Evolutionary conservation across 1,140 invertebrate genomes (phyloP), one percentile per base, ranked within the genome.

Genomic region (Trachelipus rathkii): DNA sequence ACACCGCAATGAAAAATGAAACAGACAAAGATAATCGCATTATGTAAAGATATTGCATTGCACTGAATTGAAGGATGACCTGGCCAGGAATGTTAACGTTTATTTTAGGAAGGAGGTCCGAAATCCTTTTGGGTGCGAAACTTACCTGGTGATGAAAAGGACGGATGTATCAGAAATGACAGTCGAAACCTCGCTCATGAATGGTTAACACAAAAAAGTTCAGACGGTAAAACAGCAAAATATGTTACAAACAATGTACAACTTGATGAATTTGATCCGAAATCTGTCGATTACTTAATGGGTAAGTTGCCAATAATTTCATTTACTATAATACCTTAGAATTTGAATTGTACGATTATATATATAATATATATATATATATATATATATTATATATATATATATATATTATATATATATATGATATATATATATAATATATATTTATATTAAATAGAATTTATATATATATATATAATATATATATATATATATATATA

Each of bases 241-340:
- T 90, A 79, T 89, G 92, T 84, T 84, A 92, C 67, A 88, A 90
- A 75, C 88, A 90, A 81, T 88, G 87, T 77, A 84, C 86, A 80
- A 70, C 81, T 84, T 19, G 46, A 43, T 23, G 50, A 81, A 3
- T 68, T 80, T 72, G 83, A 91, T 19, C 88, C 90, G 79, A 84
- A 87, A 0, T 83, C 87, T 10, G 86, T 88, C 24, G 89, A 90
- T 0, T 91, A 92, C 73, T 90, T 92, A 83, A 84, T 93, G 10
- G 84, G 93, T n/a, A n/a, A 91, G 72, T 33, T 33, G 33, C 6
- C 6, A 33, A 33, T 33, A 33, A 33, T 33, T 33, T 33, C 6
- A 33, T 6, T 33, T 33, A 33, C 33, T n/a, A n/a, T 33, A 33
- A 33, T 33, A 3, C 6, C 6, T 33, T 33, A 33, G 33, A 33